Percentiles rank a stretch among this genome's conserved stretches.
Evolutionary conservation across 2,797 vertebrate species (phyloP).

Genomic region (Todus mexicanus): DNA sequence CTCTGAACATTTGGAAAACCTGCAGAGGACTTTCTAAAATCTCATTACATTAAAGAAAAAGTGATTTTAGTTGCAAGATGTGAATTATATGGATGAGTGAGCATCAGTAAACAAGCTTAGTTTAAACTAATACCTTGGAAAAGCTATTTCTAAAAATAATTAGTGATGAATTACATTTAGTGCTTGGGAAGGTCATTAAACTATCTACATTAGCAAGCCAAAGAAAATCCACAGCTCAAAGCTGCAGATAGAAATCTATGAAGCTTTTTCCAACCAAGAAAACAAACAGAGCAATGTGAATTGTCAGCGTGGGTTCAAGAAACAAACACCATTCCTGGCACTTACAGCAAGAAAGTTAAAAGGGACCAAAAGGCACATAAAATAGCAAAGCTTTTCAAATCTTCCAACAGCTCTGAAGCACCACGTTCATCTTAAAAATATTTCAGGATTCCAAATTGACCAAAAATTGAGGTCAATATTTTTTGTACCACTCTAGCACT

Average conservation of each 20-base stretch:
- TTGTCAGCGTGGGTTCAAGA: not conserved
- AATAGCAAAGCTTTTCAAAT: not conserved
- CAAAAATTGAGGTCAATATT: not conserved
- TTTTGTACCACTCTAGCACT: not conserved
- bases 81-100: constrained; percentile 37
- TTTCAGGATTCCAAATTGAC: not conserved
- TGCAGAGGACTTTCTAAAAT: not conserved
- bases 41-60: constrained; percentile 44
- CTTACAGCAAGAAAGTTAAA: not conserved
- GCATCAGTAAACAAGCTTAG: constrained; percentile 48
- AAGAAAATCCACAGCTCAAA: not conserved
- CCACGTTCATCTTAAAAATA: not conserved
- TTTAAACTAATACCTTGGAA: constrained; percentile 26
- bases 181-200: constrained; percentile 20
- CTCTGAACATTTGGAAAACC: not conserved
- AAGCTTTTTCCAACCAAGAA: not conserved
- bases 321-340: not conserved
- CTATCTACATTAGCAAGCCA: not conserved
- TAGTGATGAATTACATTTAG: constrained; percentile 28
- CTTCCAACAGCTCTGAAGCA: not conserved
- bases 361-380: not conserved
- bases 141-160: constrained; percentile 53
- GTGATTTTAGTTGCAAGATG: constrained; percentile 10
- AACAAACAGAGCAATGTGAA: not conserved
- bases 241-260: not conserved